These are phyloP conservation scores for Crenichthys baileyi DNA, from an alignment of 2,797 vertebrate genomes.

Conservation along the genomic window DNA sequence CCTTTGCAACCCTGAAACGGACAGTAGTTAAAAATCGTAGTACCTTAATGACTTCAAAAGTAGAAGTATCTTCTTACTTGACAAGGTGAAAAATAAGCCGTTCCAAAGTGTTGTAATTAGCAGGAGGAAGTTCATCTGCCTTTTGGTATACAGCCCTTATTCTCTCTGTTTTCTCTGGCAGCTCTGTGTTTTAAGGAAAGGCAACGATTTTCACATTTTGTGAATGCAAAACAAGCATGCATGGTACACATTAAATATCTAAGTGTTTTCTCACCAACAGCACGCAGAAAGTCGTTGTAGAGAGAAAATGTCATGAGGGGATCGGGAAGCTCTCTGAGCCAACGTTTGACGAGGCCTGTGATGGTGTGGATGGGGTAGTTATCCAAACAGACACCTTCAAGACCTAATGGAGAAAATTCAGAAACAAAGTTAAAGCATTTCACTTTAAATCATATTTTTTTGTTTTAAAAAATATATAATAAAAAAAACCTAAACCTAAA, in stretches of 20 bases:
- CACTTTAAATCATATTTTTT: neutral
- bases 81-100: constrained; percentile 96
- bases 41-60: neutral
- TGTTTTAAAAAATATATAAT: neutral
- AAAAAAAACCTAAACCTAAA: neutral
- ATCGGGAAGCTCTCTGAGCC: constrained; percentile 93
- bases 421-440: neutral
- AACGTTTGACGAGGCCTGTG: constrained; percentile 92
- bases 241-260: neutral
- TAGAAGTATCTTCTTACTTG: constrained; percentile 77
- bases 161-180: constrained; percentile 89
- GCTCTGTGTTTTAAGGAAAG: constrained; percentile 75
- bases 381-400: constrained; percentile 81
- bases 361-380: constrained; percentile 95
- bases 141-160: constrained; percentile 90
- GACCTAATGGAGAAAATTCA: constrained; percentile 78
- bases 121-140: constrained; percentile 89
- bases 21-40: constrained; percentile 14
- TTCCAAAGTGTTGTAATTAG: constrained; percentile 90
- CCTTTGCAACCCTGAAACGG: constrained; percentile 86
- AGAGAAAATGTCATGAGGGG: constrained; percentile 94
- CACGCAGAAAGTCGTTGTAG: constrained; percentile 92
- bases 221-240: neutral
- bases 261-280: constrained; percentile 84
- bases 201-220: neutral